Conservation (phyloP, 1,140 invertebrate species). For the Diplogasteroides magnus region DNA sequence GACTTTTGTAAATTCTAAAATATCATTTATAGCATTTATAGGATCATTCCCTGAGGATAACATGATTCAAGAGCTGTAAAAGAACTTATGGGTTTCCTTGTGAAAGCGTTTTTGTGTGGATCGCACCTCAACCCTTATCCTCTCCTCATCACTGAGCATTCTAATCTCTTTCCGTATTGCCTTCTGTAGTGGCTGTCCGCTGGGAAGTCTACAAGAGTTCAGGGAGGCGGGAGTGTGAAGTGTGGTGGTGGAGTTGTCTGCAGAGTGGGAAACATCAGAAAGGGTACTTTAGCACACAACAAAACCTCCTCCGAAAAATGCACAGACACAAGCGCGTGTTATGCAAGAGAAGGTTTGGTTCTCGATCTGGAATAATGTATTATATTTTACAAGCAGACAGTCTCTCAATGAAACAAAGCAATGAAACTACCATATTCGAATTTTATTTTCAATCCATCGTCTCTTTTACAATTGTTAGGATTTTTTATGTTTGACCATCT, state of each 20-base stretch:
- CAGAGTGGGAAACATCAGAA: background rate
- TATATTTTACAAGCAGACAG: background rate
- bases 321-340: background rate
- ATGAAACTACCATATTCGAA: background rate
- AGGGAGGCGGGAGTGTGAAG: background rate
- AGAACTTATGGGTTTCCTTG: too few species aligned
- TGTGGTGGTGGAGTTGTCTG: background rate
- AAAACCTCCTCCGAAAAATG: background rate
- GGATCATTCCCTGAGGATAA: too few species aligned
- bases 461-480: background rate
- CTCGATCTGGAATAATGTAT: background rate
- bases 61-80: too few species aligned
- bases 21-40: too few species aligned
- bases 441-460: background rate
- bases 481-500: too few species aligned
- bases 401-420: background rate
- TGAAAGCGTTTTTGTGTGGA: too few species aligned
- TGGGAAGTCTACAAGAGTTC: background rate
- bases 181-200: constrained; percentile 4
- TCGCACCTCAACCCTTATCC: constrained; percentile 41
- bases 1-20: too few species aligned
- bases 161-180: constrained; percentile 53
- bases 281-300: background rate
- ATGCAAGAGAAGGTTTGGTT: background rate
- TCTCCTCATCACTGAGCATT: constrained; percentile 44